Conservation (phyloP, 2,888 invertebrate genomes). For the Caprella mutica region DNA sequence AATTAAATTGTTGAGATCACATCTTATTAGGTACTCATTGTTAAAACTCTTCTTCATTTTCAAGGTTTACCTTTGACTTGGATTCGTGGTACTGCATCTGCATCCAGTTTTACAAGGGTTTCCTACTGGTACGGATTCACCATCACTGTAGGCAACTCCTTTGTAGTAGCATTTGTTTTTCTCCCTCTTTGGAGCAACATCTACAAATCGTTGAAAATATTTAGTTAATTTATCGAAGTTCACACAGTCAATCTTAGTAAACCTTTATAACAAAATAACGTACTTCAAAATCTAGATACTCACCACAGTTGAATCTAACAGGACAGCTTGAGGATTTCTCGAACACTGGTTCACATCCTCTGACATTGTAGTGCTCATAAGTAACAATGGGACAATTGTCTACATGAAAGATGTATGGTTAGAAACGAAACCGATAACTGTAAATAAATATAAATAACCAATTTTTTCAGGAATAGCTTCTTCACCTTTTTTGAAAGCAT, state of each 20-base stretch:
- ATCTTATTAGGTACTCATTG: not conserved
- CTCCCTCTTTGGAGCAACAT: no score
- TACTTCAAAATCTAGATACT: not conserved
- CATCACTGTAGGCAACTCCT: conserved; percentile 5
- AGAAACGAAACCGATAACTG: no score
- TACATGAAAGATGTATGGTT: no score
- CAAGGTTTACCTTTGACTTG: not conserved
- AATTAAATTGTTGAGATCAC: not conserved
- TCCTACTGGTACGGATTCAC: conserved; percentile 14
- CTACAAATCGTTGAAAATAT: no score
- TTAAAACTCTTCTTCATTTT: not conserved
- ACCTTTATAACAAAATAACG: not conserved
- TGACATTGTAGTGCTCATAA: conserved; percentile 1
- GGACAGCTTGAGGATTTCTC: conserved; percentile 20
- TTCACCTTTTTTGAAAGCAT: no score
- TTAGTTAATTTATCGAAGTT: no score
- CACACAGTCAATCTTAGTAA: no score
- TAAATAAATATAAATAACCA: no score
- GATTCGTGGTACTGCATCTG: not conserved
- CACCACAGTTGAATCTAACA: conserved; percentile 22
- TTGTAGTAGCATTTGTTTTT: conserved; percentile 25
- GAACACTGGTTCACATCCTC: not conserved
- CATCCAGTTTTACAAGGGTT: conserved; percentile 16
- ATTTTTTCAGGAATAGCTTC: no score
- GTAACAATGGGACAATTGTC: no score